Evolutionary conservation across 2,888 invertebrate species (phyloP), one percentile per base, ranked within the genome.

Genomic region (Acutogordius australiensis): DNA sequence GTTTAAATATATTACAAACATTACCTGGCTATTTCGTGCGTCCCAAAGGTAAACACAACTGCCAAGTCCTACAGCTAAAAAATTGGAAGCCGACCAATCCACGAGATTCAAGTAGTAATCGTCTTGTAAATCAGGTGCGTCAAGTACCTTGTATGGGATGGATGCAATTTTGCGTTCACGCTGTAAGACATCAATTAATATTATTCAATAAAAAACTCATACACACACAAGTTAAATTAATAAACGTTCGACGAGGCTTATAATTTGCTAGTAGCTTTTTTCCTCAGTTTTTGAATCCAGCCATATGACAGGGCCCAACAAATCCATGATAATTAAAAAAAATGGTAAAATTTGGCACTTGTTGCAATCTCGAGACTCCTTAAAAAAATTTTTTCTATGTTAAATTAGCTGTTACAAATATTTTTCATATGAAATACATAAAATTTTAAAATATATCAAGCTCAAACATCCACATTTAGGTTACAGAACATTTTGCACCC

Each of bases 11-110:
- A n/a, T n/a, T n/a, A n/a, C n/a, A n/a, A n/a, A n/a, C 18, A 63
- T 28, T 62, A 74, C 87, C 78, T 94, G 90, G 71, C 90, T 90
- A 63, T 91, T 97, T 69, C 87, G 88, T 8, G 97, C 97, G 67
- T 88, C 91, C 97, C 97, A 97, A 62, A 97, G 74, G 71, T 97
- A 97, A 0, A 97, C 97, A 70, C 91, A 91, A 67, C 86, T 86
- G 30, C 90, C 90, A 26, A 99, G 76, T 0, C 94, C 97, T 1
- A 97, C 97, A 70, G 90, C 88, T 62, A 97, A 79, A 37, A 97
- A 87, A 72, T 99, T 99, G 73, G 88, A 88, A 60, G 90, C 85
- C 2, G 91, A 91, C 97, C 97, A 97, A 72, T 97, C 97, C 37
- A 99, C 94, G 63, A 99, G 78, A 74, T 99, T 97, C 65, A 99